Conservation (phyloP, 2,888 invertebrate species). For the Leucania comma region DNA sequence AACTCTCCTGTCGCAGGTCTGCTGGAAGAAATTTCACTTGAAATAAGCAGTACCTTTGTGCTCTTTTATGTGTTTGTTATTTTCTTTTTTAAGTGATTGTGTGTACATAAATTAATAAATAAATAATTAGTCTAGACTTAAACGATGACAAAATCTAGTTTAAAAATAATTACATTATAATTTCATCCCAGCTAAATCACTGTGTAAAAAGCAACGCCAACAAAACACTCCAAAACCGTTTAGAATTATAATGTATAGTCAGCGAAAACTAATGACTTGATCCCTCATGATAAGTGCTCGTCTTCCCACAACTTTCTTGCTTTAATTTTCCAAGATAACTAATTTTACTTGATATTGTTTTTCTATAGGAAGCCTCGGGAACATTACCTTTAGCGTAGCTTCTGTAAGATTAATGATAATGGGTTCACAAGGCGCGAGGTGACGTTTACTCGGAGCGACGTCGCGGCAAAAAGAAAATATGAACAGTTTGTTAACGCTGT, state of each 20-base stretch:
- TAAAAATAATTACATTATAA: too few relatives aligned
- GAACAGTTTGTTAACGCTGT: conserved; percentile 74
- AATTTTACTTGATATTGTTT: conserved; percentile 79
- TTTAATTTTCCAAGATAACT: conserved; percentile 73
- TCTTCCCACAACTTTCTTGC: conserved; percentile 58
- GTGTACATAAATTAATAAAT: too few relatives aligned
- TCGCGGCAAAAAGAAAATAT: conserved; percentile 77
- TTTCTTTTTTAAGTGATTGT: too few relatives aligned
- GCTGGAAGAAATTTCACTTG: too few relatives aligned
- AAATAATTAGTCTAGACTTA: too few relatives aligned
- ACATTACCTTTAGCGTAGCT: conserved; percentile 83
- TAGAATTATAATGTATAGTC: conserved; percentile 57
- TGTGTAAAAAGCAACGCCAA: background rate
- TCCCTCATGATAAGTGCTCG: conserved; percentile 62
- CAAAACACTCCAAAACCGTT: conserved; percentile 26
- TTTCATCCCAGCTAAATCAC: too few relatives aligned
- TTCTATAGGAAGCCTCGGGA: conserved; percentile 79
- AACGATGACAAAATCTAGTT: too few relatives aligned
- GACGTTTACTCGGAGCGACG: conserved; percentile 74
- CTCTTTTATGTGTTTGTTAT: too few relatives aligned
- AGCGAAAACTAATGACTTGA: conserved; percentile 58
- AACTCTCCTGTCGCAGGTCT: too few relatives aligned
- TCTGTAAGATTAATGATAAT: conserved; percentile 86
- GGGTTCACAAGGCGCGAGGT: conserved; percentile 82
- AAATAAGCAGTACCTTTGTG: too few relatives aligned